Percentiles rank a stretch among this genome's conserved stretches.
phyloP scores from a whole-genome alignment of 2,797 vertebrate genomes.

The Gymnopithys bicolor region DNA sequence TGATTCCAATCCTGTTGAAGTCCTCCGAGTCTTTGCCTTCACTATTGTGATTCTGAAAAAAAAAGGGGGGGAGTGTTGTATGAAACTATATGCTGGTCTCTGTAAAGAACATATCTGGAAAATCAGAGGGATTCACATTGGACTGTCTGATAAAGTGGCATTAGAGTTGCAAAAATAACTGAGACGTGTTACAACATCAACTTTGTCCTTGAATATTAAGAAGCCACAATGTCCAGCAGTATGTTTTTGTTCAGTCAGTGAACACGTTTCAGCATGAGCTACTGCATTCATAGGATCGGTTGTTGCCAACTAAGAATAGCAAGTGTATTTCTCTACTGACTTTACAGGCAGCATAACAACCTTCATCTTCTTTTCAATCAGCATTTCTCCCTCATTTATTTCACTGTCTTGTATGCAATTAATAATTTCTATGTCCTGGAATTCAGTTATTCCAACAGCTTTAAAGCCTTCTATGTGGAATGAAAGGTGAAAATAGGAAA shows the following conservation, averaged over 20 bases:
- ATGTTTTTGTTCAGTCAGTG: not conserved
- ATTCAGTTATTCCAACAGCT: not conserved
- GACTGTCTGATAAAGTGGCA: not conserved
- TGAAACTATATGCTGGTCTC: not conserved
- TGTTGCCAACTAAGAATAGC: not conserved
- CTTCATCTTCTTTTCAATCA: not conserved
- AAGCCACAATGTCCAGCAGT: not conserved
- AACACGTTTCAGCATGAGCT: not conserved
- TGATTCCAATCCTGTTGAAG: not conserved
- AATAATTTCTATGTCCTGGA: not conserved
- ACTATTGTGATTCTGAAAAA: not conserved
- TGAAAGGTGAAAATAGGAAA: not conserved
- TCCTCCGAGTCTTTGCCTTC: not conserved
- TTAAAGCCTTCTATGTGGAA: not conserved
- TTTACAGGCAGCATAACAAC: not conserved
- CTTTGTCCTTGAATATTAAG: not conserved
- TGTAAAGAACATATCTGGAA: not conserved
- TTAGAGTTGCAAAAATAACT: not conserved
- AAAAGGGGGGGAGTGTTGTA: not conserved
- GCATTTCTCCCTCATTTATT: not conserved
- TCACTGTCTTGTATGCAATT: not conserved
- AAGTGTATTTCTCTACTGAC: not conserved
- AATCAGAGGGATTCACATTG: not conserved
- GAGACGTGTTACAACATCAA: not conserved
- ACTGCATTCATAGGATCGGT: not conserved